Conservation (phyloP, 2,888 invertebrate genomes). For the Andrena minutula region DNA sequence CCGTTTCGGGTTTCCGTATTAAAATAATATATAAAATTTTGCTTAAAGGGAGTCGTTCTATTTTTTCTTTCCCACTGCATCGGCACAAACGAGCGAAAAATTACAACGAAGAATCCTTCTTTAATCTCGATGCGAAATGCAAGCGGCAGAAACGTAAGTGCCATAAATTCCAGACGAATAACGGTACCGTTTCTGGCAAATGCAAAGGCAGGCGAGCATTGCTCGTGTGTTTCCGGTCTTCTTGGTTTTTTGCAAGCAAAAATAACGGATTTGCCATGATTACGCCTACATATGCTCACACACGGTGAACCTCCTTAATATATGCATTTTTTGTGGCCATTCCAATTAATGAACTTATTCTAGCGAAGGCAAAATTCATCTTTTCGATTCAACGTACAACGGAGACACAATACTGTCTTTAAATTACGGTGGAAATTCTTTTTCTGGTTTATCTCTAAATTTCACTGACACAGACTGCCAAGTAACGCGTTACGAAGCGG, state of each 20-base stretch:
- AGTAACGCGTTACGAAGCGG: constrained; percentile 64
- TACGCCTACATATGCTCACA: constrained; percentile 16
- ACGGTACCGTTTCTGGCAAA: constrained; percentile 62
- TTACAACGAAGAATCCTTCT: not conserved
- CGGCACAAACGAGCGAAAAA: too few relatives aligned
- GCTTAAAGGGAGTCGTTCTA: too few relatives aligned
- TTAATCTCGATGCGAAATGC: constrained; percentile 11
- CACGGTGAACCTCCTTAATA: not conserved
- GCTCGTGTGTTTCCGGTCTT: constrained; percentile 61
- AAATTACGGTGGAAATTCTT: too few relatives aligned
- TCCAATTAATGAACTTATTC: constrained; percentile 17
- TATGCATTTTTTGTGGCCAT: constrained; percentile 1
- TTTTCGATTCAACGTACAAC: too few relatives aligned
- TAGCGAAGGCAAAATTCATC: too few relatives aligned
- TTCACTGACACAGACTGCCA: constrained; percentile 17
- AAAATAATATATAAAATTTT: too few relatives aligned
- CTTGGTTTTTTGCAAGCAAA: constrained; percentile 18
- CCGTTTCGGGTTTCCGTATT: not conserved
- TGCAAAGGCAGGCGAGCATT: constrained; percentile 48
- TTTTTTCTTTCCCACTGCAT: too few relatives aligned
- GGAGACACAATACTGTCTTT: too few relatives aligned
- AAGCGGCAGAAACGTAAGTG: constrained; percentile 49
- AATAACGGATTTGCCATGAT: constrained; percentile 56
- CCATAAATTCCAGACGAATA: constrained; percentile 71
- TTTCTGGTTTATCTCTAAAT: constrained; percentile 31